Evolutionary conservation across 2,113 vertebrate species (phyloP), one percentile per base, ranked within the genome.

Genomic region (Pycnonotus jocosus): DNA sequence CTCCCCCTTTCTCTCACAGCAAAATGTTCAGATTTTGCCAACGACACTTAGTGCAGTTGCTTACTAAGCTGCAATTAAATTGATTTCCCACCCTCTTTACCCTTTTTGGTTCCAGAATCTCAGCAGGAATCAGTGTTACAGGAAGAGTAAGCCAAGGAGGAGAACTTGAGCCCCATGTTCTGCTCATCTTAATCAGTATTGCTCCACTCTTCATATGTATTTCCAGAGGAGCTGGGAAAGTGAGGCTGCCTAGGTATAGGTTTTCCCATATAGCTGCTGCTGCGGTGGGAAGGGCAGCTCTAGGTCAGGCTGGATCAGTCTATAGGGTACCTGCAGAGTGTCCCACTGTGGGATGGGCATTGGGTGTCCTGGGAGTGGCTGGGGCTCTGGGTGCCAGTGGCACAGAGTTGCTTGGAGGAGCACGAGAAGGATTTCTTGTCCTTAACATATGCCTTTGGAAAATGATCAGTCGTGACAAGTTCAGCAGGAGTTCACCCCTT

Each of bases 11-110:
- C 84, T 82, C 61, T 91, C 37, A 0, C 76, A 84, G 88, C 10
- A 31, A 88, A 94, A 79, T 51, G 90, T 78, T 97, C 85, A 14
- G 68, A 88, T 93, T 96, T 95, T 96, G 92, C 94, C 79, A 91
- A 81, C 21, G 4, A 94, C 14, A 10, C 74, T 96, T 95, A 90
- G 91, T 82, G 74, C 90, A 80, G 92, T 97, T 96, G 92, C 94
- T 97, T 97, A 96, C 82, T 96, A 95, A 96, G 96, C 95, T 90
- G 91, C 96, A 97, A 93, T 95, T 97, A 96, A 93, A 96, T 96
- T 89, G 94, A 93, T 96, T 96, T 95, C 81, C 89, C 83, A 85
- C 87, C 27, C 92, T 89, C 54, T 89, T 89, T 78, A 45, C 81
- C 56, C 65, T 81, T 89, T 91, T 84, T 70, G 88, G 40, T 95